Evolutionary conservation across 2,797 vertebrate genomes (phyloP), one percentile per base, ranked within the genome.

Genomic region (Peromyscus nudipes): DNA sequence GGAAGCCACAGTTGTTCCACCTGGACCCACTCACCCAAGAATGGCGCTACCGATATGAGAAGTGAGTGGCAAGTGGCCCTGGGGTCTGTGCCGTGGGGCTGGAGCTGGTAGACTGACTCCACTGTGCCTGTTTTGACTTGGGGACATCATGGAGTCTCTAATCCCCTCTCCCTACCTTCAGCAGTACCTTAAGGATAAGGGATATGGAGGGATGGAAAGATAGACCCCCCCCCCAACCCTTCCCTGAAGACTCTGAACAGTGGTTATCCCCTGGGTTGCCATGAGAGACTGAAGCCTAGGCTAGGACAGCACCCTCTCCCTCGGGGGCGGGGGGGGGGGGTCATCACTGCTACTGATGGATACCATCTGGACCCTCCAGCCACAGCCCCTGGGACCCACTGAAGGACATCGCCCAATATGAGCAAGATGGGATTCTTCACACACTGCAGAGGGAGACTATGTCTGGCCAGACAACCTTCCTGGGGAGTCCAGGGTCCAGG

Each of bases 391-490:
- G 99, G 99, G 99, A 99, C 97, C 98, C 99, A 16, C 98, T 99
- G 88, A 98, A 96, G 1, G 99, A 99, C 96, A 98, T 99, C 81
- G 98, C 99, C 86, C 99, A 99, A 96, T 99, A 99, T 97, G 99
- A 99, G 98, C 99, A 99, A 98, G 99, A 99, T 0, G 99, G 99
- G 3, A 97, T 99, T 93, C 99, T 99, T 94, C 99, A 99, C 98
- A 99, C 99, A 6, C 98, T 99, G 95, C 99, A 99, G 97, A 99
- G 98, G 79, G 98, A 98, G 60, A 95, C 98, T 75, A 92, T 98
- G 40, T 98, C 98, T 9, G 98, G 98, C 65, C 98, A 99, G 92
- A 91, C 97, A 89, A 40, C 98, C 16, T 99, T 99, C 98, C 98
- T 98, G 94, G 98, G 98, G 96, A 99, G 98, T 98, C 99, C 99